Evolutionary conservation across 2,888 invertebrate genomes (phyloP).

Genomic region (Mesorhabditis spiculigera): DNA sequence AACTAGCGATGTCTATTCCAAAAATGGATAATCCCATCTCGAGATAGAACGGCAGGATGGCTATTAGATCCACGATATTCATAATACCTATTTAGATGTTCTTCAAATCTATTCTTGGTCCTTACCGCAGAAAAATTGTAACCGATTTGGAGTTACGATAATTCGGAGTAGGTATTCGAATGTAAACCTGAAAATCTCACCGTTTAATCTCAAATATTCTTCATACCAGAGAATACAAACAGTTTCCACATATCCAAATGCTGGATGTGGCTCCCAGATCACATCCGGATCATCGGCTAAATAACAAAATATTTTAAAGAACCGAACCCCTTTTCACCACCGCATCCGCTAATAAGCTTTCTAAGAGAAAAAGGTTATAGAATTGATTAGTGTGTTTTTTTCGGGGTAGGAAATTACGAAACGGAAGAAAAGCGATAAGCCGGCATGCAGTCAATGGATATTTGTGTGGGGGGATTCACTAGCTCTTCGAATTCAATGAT

Average conservation of each 20-base stretch:
- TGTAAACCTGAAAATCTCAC: slow-evolving; percentile 64
- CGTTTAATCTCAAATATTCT: slow-evolving; percentile 9
- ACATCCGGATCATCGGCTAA: slow-evolving; percentile 33
- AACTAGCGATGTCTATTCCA: slow-evolving; percentile 49
- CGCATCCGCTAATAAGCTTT: background rate
- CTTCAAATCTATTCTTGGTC: no score
- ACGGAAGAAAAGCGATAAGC: no score
- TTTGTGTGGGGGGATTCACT: no score
- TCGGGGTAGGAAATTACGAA: background rate
- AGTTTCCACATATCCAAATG: slow-evolving; percentile 44
- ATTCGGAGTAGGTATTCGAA: slow-evolving; percentile 82
- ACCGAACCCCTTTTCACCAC: background rate
- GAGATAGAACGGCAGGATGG: slow-evolving; percentile 53
- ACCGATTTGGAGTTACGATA: slow-evolving; percentile 40
- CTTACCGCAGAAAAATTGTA: slow-evolving; percentile 40
- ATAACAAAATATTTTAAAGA: slow-evolving; percentile 12
- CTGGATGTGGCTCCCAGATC: slow-evolving; percentile 50
- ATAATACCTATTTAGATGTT: slow-evolving; percentile 21
- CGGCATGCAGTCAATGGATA: no score
- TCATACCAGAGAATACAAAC: slow-evolving; percentile 51
- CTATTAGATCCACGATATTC: slow-evolving; percentile 53
- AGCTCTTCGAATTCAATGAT: no score
- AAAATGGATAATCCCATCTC: slow-evolving; percentile 44
- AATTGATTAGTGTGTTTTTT: background rate
- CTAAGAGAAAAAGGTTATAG: background rate